These are phyloP conservation scores for Diachasmimorpha longicaudata DNA, from an alignment of 1,140 invertebrate species.

Conservation along the genomic window DNA sequence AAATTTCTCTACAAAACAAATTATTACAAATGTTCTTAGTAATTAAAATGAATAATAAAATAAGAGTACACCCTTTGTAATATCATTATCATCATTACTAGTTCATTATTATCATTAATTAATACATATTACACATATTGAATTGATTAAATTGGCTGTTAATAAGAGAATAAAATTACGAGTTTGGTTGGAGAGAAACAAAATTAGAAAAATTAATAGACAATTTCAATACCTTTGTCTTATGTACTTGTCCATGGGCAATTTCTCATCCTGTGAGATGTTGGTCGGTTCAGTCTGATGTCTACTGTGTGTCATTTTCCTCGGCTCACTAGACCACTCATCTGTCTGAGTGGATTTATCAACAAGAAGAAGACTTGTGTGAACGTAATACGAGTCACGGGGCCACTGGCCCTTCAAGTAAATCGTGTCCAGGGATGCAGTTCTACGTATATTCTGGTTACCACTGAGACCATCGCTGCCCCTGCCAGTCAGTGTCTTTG, in stretches of 20 bases:
- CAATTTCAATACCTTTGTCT: slow-evolving; percentile 55
- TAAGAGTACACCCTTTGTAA: too few species aligned
- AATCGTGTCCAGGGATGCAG: slow-evolving; percentile 78
- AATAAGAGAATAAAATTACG: too few species aligned
- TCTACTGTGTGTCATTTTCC: slow-evolving; percentile 56
- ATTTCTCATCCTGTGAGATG: slow-evolving; percentile 60
- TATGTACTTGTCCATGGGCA: slow-evolving; percentile 61
- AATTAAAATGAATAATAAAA: too few species aligned
- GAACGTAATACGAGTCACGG: slow-evolving; percentile 71
- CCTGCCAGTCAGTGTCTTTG: slow-evolving; percentile 65
- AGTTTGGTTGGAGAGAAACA: too few species aligned
- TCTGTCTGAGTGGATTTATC: slow-evolving; percentile 81
- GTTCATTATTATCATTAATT: too few species aligned
- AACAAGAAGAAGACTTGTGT: slow-evolving; percentile 71
- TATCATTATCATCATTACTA: too few species aligned
- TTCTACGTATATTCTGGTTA: slow-evolving; percentile 72
- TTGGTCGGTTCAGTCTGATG: slow-evolving; percentile 54
- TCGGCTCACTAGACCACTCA: slow-evolving; percentile 67
- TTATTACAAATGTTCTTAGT: too few species aligned
- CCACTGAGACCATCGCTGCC: slow-evolving; percentile 57
- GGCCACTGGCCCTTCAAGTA: slow-evolving; percentile 80
- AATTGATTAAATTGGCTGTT: too few species aligned
- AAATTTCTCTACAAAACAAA: too few species aligned
- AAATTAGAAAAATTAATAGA: too few species aligned
- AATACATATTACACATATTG: too few species aligned